Evolutionary conservation across 2,113 vertebrate genomes (phyloP), one percentile per base, ranked within the genome.

Genomic region (Stegastes partitus): DNA sequence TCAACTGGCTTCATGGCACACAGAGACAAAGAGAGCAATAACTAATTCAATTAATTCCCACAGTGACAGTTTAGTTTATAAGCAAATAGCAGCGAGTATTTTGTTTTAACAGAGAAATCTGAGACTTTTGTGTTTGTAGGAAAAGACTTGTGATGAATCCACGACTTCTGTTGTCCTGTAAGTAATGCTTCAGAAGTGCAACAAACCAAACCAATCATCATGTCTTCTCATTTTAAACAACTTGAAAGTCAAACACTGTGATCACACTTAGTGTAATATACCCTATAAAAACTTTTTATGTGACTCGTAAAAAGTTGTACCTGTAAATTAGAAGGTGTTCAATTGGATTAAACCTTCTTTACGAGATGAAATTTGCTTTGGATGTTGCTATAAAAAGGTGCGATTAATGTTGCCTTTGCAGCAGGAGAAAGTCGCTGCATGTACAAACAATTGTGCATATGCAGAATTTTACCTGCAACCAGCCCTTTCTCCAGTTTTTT

Each of bases 41-140:
- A 75, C 80, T 65, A 67, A 76, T 75, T 86, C 21, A 87, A 82
- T 81, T 61, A 91, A 82, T 77, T 79, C 68, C 80, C 65, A 84
- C 55, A 66, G 70, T 75, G 82, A 84, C 75, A 80, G 70, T 73
- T 87, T 79, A 45, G 61, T 64, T 53, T n/a, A 42, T 39, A 58
- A 64, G 66, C 45, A 68, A 58, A 74, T 59, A 22, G 77, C 65
- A 77, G 55, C 73, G 49, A 15, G 49, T 28, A 2, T 61, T 49
- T 59, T 4, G 2, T 74, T 74, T n/a, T 8, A 64, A 50, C 1
- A n/a, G 28, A 25, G 54, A 74, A 68, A 31, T 12, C 14, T 28
- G 42, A 68, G 54, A 49, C 11, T 23, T n/a, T 28, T 39, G 42
- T 25, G 59, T 14, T 0, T 23, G 58, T 23, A n/a, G 18, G 16